phyloP scores from a whole-genome alignment of 2,888 invertebrate species.

The Sphecodes monilicornis region DNA sequence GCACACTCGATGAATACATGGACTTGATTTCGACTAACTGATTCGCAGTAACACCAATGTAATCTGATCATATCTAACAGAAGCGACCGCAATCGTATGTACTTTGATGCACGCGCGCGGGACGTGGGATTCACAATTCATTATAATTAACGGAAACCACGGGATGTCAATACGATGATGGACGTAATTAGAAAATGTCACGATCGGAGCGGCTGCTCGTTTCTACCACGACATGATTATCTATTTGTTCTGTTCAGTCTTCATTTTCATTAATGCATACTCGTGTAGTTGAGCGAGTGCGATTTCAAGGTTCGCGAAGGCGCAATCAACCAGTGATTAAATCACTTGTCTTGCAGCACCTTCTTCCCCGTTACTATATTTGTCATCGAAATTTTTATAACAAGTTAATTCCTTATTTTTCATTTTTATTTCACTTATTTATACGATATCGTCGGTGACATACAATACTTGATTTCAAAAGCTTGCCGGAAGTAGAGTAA shows the following conservation, averaged over 20 bases:
- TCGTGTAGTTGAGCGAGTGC: constrained; percentile 9
- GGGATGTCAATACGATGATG: constrained; percentile 49
- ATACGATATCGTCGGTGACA: no score
- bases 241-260: constrained; percentile 58
- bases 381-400: background rate
- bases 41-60: background rate
- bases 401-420: no score
- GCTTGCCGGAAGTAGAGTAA: no score
- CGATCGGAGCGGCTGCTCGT: constrained; percentile 8
- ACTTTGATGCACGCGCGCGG: background rate
- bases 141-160: constrained; percentile 57
- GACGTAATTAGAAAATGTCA: constrained; percentile 64
- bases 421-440: no score
- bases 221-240: constrained; percentile 50
- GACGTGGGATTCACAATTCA: constrained; percentile 19
- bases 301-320: constrained; percentile 64
- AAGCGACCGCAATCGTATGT: constrained; percentile 32
- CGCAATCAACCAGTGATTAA: constrained; percentile 78
- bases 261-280: constrained; percentile 65
- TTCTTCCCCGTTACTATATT: background rate
- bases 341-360: constrained; percentile 2
- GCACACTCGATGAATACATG: no score
- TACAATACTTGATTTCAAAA: no score
- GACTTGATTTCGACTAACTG: background rate
- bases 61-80: constrained; percentile 24